Base-by-base conservation (phyloP, 2,113 vertebrate species). In the Menidia beryllina region DNA sequence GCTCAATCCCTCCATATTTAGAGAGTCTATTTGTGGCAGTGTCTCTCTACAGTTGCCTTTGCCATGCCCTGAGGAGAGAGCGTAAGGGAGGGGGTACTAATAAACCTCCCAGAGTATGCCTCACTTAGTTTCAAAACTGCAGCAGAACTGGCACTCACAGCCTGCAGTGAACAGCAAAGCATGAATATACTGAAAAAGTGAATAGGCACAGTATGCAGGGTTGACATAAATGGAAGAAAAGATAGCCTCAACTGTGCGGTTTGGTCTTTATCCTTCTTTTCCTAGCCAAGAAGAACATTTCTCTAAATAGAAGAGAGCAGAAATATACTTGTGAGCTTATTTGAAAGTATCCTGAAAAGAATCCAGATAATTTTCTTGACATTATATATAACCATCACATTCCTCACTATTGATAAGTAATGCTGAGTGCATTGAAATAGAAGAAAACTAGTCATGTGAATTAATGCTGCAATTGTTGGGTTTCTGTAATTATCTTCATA, bases 11-110 rank as follows among this genome's bases (percentile, higher is more conserved):
- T 89, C 85, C 86, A 86, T 84, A 85, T 91, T 91, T 89, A 88
- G 86, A 89, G 85, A 79, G 58, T 88, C 90, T 92, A 91, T 92
- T 92, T 91, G 86, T 82, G 84, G 77, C 82, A 69, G 72, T 56
- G 72, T 83, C 74, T 88, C 85, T 82, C 82, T 76, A 74, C 69
- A 77, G 81, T 86, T 88, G 79, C 89, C 73, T 81, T 88, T 81
- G 75, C 81, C 71, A 64, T 89, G 79, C 87, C 91, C 85, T 1
- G 75, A 86, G 88, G 89, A 83, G 62, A 59, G 57, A 66, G 34
- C 30, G 60, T 52, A 17, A 14, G 25, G 17, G 58, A 7, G 88
- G 36, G 54, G 72, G 41, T 72, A 69, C 66, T 89, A 88, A 86
- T 88, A 86, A 89, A 86, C 80, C 82, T 83, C 68, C 79, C 66